Conservation (phyloP, 2,797 vertebrate species). For the Nyctalus aviator region DNA sequence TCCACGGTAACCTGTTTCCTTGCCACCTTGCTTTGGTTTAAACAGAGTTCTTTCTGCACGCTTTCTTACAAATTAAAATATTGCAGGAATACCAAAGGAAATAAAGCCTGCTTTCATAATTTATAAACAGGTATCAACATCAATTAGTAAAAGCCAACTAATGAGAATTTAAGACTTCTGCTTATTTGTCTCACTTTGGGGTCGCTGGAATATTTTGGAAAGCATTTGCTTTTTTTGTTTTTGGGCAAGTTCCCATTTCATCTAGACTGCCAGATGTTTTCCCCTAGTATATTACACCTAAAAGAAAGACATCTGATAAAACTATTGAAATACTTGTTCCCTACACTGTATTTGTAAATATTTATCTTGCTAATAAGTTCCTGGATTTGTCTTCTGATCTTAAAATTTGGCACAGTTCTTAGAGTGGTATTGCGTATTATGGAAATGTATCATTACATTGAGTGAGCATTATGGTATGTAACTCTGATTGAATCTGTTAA, state of each 20-base stretch:
- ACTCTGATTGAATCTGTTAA: background rate
- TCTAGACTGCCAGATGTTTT: background rate
- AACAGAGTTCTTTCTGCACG: constrained; percentile 65
- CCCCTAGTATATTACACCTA: background rate
- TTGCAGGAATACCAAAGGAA: constrained; percentile 29
- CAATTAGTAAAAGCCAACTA: background rate
- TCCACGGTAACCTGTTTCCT: constrained; percentile 77
- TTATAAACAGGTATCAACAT: background rate
- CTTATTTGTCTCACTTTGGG: background rate
- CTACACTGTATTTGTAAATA: background rate
- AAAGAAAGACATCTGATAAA: constrained; percentile 31
- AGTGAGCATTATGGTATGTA: background rate
- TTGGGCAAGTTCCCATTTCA: background rate
- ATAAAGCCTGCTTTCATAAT: background rate
- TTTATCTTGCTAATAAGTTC: background rate
- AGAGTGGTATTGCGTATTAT: background rate
- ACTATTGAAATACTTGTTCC: background rate
- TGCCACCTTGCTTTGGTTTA: constrained; percentile 72
- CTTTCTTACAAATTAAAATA: constrained; percentile 28
- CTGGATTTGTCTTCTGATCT: constrained; percentile 7
- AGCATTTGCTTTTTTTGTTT: background rate
- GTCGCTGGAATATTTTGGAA: constrained; percentile 6
- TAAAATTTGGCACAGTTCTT: constrained; percentile 21
- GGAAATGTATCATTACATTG: background rate
- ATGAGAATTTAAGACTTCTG: constrained; percentile 6